Conservation (phyloP, 2,888 invertebrate species). For the Lysandra coridon region DNA sequence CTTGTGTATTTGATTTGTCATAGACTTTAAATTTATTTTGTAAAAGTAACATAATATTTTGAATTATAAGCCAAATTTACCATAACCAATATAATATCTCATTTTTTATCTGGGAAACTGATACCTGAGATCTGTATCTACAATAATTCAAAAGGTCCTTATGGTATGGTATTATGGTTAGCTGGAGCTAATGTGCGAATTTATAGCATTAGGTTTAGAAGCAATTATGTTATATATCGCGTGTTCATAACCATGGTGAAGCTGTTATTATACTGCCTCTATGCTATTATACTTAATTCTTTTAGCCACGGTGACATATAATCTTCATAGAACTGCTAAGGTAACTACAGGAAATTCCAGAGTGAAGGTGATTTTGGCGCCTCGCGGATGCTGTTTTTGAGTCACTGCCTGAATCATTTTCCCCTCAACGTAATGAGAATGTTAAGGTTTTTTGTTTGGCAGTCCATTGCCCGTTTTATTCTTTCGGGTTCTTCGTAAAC, state of each 20-base stretch:
- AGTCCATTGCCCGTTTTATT: not conserved
- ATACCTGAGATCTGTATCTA: not conserved
- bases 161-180: not conserved
- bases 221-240: slow-evolving; percentile 7
- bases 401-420: slow-evolving; percentile 14
- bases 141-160: not conserved
- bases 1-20: not conserved
- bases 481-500: not conserved
- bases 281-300: slow-evolving; percentile 2
- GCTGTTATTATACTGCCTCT: slow-evolving; percentile 13
- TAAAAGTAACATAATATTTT: not conserved
- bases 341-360: slow-evolving; percentile 1
- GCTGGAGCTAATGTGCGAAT: not conserved
- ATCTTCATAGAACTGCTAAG: slow-evolving; percentile 6
- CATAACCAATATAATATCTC: not conserved
- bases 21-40: not conserved
- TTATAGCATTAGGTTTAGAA: not conserved
- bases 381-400: not conserved
- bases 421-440: not conserved
- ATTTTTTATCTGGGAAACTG: not conserved
- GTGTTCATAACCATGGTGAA: slow-evolving; percentile 17
- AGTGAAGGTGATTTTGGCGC: not conserved
- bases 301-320: slow-evolving; percentile 7
- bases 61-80: not conserved
- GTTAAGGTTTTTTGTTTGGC: not conserved